Conservation (phyloP, 2,797 vertebrate species). For the Molossus molossus region DNA sequence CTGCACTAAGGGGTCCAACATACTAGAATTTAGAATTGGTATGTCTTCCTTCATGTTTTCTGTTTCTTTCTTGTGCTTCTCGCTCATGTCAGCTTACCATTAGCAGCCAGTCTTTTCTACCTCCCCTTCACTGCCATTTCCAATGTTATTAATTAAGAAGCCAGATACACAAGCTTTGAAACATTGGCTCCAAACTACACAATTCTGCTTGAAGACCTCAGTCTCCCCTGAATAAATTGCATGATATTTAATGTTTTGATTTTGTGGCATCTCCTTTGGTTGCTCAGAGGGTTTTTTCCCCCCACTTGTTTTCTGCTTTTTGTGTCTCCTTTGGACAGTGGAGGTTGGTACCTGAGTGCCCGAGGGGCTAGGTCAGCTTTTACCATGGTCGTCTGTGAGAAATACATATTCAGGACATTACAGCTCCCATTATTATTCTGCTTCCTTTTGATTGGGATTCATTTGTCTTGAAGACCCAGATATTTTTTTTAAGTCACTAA, state of each 20-base stretch:
- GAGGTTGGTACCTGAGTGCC: too few relatives aligned
- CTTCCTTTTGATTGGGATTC: conserved; percentile 2
- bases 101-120: background rate
- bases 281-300: background rate
- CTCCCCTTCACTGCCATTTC: background rate
- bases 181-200: background rate
- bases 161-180: background rate
- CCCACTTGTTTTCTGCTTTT: background rate
- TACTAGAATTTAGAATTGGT: background rate
- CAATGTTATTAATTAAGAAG: conserved; percentile 11
- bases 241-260: background rate
- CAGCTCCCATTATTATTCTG: background rate
- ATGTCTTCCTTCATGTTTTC: background rate
- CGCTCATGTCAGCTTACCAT: background rate
- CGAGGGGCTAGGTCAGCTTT: background rate
- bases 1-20: background rate
- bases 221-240: background rate
- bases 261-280: background rate
- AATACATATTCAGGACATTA: background rate
- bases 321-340: background rate
- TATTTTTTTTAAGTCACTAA: background rate
- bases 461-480: conserved; percentile 12
- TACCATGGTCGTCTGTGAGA: background rate
- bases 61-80: background rate
- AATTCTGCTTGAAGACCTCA: background rate